These are phyloP conservation scores for Anguilla marmorata DNA, from an alignment of 2,797 vertebrate species.

Conservation along the genomic window DNA sequence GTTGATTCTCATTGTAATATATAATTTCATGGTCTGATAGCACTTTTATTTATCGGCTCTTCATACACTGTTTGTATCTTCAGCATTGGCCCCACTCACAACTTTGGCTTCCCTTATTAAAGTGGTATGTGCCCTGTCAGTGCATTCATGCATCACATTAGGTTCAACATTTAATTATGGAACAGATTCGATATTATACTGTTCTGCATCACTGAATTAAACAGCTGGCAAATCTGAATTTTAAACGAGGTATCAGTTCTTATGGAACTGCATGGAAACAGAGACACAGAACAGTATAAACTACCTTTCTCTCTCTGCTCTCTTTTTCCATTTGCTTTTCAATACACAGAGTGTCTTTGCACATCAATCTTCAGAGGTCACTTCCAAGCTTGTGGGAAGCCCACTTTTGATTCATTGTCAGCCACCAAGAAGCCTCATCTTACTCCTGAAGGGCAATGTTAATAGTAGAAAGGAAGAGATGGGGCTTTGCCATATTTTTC, in stretches of 20 bases:
- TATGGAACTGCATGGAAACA: constrained; percentile 3
- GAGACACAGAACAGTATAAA: background rate
- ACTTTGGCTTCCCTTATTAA: background rate
- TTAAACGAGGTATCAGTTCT: background rate
- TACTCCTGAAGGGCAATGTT: constrained; percentile 6
- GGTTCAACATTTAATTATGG: constrained; percentile 15
- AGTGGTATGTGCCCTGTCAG: background rate
- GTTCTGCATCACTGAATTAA: background rate
- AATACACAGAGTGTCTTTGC: background rate
- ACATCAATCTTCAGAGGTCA: constrained; percentile 17
- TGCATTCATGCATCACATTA: background rate
- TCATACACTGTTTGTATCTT: background rate
- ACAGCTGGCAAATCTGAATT: background rate
- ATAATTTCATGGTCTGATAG: constrained; percentile 20
- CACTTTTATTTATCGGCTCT: background rate
- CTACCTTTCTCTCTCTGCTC: background rate
- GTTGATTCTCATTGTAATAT: background rate
- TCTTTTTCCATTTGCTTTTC: background rate
- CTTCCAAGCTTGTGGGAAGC: constrained; percentile 3
- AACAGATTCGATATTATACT: background rate
- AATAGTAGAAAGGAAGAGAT: background rate
- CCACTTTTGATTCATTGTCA: constrained; percentile 12
- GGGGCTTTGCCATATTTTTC: constrained; percentile 4
- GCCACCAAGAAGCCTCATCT: background rate
- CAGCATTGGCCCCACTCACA: background rate